Evolutionary conservation across 53 echinoderm and acorn worm species (phyloP), one percentile per base, ranked within the genome.

Genomic region (Luidia sarsii): DNA sequence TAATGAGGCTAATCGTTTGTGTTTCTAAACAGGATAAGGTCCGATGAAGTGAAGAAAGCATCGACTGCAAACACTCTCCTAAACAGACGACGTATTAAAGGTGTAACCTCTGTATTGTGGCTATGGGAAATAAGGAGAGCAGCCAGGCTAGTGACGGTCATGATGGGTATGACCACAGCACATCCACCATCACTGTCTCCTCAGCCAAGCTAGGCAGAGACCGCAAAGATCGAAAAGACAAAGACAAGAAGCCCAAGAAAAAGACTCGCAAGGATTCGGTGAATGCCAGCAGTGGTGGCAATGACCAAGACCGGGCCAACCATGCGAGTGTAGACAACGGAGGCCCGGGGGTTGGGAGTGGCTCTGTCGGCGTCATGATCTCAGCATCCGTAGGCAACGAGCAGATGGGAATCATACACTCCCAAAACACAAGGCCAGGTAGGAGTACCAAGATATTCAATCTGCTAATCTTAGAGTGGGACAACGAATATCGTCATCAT

Each of bases 111-210:
- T 10, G 46, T 10, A 10, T 46, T 8, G 15, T 10, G 32, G 71
- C n/a, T 43, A 88, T 88, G 88, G 88, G 88, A 34, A 88, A 88
- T 57, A 88, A 88, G 50, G 88, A 88, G 23, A 88, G 88, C 43
- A 2, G 38, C 27, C 70, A 63, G 27, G 65, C 51, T 19, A 50
- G 38, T 32, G 86, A 86, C 22, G 84, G 72, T 16, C 60, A 33
- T 5, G 64, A 63, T 7, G 41, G 64, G 5, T 72, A 43, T 19
- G 77, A 81, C 29, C 70, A 87, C 70, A 77, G 70, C 57, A 56
- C 70, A 21, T 54, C 85, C 18, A 70, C 85, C 49, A 80, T 85
- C 64, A 63, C 61, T 9, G 80, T 62, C 2, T 67, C 85, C 33
- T 64, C 85, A 4, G 50, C 49, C 24, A 89, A 89, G 59, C 24